Evolutionary conservation across 2,888 invertebrate genomes (phyloP).

Genomic region (Diloba caeruleocephala): DNA sequence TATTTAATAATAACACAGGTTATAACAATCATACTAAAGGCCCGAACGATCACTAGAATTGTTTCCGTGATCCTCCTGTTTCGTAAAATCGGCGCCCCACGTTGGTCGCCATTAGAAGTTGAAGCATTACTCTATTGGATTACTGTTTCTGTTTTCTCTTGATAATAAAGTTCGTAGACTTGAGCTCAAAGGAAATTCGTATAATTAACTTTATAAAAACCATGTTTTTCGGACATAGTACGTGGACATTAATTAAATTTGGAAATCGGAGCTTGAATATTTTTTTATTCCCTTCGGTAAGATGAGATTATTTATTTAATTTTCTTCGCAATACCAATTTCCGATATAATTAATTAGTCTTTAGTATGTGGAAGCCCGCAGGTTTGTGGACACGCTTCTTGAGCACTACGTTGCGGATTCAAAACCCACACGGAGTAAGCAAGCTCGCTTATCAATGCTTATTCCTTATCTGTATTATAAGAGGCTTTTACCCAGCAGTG

Average conservation of each 20-base stretch:
- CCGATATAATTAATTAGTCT: slow-evolving; percentile 34
- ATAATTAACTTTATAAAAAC: slow-evolving; percentile 13
- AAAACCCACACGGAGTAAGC: too few relatives aligned
- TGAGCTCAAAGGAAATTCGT: slow-evolving; percentile 10
- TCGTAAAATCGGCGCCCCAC: slow-evolving; percentile 45
- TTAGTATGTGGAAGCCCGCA: too few relatives aligned
- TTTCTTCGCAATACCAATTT: slow-evolving; percentile 23
- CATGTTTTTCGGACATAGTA: neutral
- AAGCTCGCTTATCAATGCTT: too few relatives aligned
- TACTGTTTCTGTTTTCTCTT: slow-evolving; percentile 50
- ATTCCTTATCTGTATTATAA: too few relatives aligned
- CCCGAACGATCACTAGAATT: slow-evolving; percentile 37
- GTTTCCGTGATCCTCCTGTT: slow-evolving; percentile 51
- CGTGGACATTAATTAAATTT: slow-evolving; percentile 8
- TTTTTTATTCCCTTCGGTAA: slow-evolving; percentile 5
- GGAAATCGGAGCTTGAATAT: neutral
- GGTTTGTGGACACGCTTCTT: too few relatives aligned
- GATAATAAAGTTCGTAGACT: slow-evolving; percentile 40
- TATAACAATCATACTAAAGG: slow-evolving; percentile 19
- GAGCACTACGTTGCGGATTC: too few relatives aligned
- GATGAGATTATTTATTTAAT: slow-evolving; percentile 10
- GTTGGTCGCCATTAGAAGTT: slow-evolving; percentile 51
- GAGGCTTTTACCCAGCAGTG: too few relatives aligned
- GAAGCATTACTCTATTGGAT: slow-evolving; percentile 52
- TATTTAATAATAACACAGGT: slow-evolving; percentile 28